Conservation (phyloP, 2,888 invertebrate genomes). For the Epinotia ramella region DNA sequence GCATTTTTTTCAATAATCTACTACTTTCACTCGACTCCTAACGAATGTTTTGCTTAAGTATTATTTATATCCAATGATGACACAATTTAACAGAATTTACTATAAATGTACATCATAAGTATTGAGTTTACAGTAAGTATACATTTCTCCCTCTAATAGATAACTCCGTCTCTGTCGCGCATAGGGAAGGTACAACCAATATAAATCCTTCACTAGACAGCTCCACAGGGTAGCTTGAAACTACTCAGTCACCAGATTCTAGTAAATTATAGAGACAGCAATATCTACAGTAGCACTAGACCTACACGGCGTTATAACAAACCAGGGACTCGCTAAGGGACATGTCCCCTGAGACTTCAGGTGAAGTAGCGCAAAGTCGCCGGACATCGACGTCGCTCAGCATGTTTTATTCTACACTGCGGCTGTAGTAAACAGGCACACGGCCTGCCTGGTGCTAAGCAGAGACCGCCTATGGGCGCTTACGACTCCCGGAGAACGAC, state of each 20-base stretch:
- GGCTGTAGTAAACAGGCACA: too few species aligned
- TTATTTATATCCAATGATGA: neutral
- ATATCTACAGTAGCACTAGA: neutral
- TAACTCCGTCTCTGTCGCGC: neutral
- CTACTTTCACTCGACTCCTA: neutral
- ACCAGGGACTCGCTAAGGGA: too few species aligned
- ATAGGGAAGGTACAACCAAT: neutral
- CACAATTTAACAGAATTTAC: constrained; percentile 11
- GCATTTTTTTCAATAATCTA: too few species aligned
- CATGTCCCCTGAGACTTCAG: too few species aligned
- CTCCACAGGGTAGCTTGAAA: constrained; percentile 6
- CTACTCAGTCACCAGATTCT: neutral
- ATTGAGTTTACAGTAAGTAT: constrained; percentile 16
- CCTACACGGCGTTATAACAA: neutral
- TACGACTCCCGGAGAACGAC: too few species aligned
- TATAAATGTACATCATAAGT: constrained; percentile 6
- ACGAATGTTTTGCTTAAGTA: neutral
- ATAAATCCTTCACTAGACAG: neutral
- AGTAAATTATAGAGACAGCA: neutral
- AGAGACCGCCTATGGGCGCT: too few species aligned
- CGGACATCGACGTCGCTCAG: too few species aligned
- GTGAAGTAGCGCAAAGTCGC: too few species aligned
- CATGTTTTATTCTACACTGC: too few species aligned
- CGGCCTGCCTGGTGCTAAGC: too few species aligned
- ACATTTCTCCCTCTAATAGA: constrained; percentile 19